Evolutionary conservation across 2,888 invertebrate species (phyloP).

Genomic region (Leucophora obtusa): DNA sequence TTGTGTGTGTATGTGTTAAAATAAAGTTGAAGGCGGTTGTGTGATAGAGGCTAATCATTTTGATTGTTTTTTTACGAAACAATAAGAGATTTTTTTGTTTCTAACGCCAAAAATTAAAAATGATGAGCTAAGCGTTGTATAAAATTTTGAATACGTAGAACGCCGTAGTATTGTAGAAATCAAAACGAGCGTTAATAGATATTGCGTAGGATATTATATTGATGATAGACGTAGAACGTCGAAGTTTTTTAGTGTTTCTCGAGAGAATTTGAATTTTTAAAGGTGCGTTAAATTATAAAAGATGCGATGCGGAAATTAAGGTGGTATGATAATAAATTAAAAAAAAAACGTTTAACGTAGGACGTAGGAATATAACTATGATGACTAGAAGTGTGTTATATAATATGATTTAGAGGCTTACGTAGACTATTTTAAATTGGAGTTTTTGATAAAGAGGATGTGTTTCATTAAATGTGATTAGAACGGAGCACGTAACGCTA

Average conservation of each 20-base stretch:
- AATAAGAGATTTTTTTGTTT: conserved; percentile 32
- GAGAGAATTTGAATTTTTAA: too few relatives aligned
- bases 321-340: conserved; percentile 45
- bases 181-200: conserved; percentile 43
- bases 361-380: conserved; percentile 37
- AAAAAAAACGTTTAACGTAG: conserved; percentile 31
- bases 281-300: conserved; percentile 46
- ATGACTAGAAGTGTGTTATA: conserved; percentile 33
- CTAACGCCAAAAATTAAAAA: conserved; percentile 45
- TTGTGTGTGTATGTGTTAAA: conserved; percentile 61
- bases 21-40: conserved; percentile 53
- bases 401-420: background rate
- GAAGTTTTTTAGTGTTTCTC: conserved; percentile 31
- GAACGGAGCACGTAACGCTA: too few relatives aligned
- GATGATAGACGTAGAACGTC: conserved; percentile 53
- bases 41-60: conserved; percentile 42
- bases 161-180: conserved; percentile 33
- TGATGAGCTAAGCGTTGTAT: conserved; percentile 46
- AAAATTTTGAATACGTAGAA: conserved; percentile 42
- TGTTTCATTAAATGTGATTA: too few relatives aligned
- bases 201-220: conserved; percentile 34
- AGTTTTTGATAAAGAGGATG: too few relatives aligned
- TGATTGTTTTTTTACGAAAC: conserved; percentile 45
- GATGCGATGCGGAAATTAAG: conserved; percentile 55
- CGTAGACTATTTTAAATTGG: too few relatives aligned